These are phyloP conservation scores for Dusona sp. DNA, from an alignment of 2,888 invertebrate genomes.

Conservation along the genomic window DNA sequence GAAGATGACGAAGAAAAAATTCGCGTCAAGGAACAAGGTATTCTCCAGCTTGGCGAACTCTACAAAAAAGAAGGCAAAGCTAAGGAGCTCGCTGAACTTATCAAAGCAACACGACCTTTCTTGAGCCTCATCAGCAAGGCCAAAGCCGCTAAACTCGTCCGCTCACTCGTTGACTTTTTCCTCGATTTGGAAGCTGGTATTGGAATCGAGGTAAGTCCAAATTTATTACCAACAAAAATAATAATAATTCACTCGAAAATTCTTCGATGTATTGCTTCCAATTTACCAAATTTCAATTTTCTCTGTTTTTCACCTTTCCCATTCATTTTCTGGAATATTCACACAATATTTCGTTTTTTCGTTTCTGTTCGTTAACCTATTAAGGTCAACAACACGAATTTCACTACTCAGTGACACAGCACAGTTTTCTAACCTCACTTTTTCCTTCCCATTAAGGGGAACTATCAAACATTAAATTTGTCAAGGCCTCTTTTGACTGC, in stretches of 20 bases:
- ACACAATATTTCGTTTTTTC: background rate
- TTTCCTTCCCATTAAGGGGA: background rate
- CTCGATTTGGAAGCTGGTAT: constrained; percentile 98
- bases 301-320: background rate
- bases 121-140: constrained; percentile 98
- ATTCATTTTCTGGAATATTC: background rate
- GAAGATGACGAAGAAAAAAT: constrained; percentile 96
- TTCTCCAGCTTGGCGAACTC: constrained; percentile 95
- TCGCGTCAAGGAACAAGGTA: constrained; percentile 96
- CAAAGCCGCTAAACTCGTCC: constrained; percentile 99
- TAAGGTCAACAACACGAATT: constrained; percentile 9
- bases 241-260: background rate
- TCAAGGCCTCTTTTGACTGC: background rate
- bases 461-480: background rate
- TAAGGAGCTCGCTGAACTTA: constrained; percentile 95
- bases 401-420: constrained; percentile 54
- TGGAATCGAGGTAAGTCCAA: constrained; percentile 92
- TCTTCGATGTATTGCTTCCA: background rate
- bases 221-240: background rate
- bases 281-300: background rate
- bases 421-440: constrained; percentile 61
- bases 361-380: constrained; percentile 11
- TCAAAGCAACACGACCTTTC: constrained; percentile 98
- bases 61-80: constrained; percentile 98
- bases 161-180: constrained; percentile 98